phyloP scores from a whole-genome alignment of 2,797 vertebrate species.

The Enteromius trimaculatus region DNA sequence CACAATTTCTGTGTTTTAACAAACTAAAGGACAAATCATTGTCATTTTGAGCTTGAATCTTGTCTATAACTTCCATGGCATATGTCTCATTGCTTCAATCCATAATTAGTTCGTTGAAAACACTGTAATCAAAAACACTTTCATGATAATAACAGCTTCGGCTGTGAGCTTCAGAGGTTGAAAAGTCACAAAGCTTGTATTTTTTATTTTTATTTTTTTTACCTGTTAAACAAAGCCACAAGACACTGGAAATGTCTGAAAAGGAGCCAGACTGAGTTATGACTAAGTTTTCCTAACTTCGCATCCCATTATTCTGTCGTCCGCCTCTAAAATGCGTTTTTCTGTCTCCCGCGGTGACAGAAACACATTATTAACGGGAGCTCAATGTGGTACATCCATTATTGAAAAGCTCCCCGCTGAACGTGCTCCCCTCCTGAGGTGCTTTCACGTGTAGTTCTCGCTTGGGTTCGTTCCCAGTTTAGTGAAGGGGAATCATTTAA shows the following conservation, averaged over 20 bases:
- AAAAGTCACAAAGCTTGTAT: not conserved
- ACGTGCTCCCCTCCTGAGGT: constrained; percentile 63
- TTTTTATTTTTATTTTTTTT: not conserved
- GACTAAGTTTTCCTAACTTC: constrained; percentile 41
- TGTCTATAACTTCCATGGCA: not conserved
- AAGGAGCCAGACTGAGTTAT: constrained; percentile 33
- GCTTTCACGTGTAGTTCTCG: constrained; percentile 71
- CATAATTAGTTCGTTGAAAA: not conserved
- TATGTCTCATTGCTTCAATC: constrained; percentile 14
- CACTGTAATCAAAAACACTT: constrained; percentile 9
- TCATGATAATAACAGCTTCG: constrained; percentile 7
- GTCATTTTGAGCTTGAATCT: not conserved
- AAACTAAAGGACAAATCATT: not conserved
- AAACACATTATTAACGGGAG: constrained; percentile 68
- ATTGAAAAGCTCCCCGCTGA: constrained; percentile 73
- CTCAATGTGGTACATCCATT: constrained; percentile 77
- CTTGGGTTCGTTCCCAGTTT: constrained; percentile 73
- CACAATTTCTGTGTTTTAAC: not conserved
- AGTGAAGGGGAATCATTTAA: constrained; percentile 64
- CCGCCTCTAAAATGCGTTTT: constrained; percentile 36
- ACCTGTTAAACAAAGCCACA: constrained; percentile 12
- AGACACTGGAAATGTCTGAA: constrained; percentile 19
- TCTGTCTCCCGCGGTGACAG: constrained; percentile 52
- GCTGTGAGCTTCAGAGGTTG: constrained; percentile 2
- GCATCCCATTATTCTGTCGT: constrained; percentile 31